These are phyloP conservation scores for Spheniscus mendiculus DNA, from an alignment of 2,113 vertebrate species.

Conservation along the genomic window DNA sequence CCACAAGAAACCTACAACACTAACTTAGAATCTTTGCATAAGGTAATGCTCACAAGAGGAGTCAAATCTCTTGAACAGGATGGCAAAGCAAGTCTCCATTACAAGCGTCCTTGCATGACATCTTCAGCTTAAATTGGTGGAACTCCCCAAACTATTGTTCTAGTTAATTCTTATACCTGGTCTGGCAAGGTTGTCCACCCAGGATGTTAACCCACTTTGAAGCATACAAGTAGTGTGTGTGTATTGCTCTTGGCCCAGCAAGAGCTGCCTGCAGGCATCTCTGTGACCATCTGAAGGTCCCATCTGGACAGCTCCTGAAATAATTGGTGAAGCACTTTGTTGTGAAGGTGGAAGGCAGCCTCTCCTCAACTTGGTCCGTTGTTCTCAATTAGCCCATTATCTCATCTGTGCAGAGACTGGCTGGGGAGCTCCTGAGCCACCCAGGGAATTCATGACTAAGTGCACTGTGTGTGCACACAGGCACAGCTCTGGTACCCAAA, in stretches of 20 bases:
- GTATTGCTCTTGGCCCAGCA: not conserved
- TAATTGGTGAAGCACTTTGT: not conserved
- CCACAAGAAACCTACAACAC: not conserved
- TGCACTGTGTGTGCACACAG: not conserved
- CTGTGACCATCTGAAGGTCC: not conserved
- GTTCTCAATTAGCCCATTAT: not conserved
- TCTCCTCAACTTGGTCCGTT: not conserved
- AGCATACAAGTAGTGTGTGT: rapidly evolving
- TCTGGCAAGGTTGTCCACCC: not conserved
- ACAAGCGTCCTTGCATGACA: not conserved
- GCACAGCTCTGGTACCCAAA: not conserved
- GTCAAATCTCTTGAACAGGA: not conserved
- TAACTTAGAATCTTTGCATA: not conserved
- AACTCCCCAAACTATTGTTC: not conserved
- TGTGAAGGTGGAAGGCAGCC: not conserved
- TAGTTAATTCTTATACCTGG: not conserved
- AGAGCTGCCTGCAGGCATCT: not conserved
- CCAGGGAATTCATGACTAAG: not conserved
- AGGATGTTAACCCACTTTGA: not conserved
- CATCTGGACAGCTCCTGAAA: not conserved
- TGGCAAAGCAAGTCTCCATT: not conserved
- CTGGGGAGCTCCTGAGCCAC: not conserved
- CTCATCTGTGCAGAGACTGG: not conserved
- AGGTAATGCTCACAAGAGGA: not conserved
- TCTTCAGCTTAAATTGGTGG: not conserved